Conservation (phyloP, 2,113 vertebrate species). For the Narcine bancroftii region DNA sequence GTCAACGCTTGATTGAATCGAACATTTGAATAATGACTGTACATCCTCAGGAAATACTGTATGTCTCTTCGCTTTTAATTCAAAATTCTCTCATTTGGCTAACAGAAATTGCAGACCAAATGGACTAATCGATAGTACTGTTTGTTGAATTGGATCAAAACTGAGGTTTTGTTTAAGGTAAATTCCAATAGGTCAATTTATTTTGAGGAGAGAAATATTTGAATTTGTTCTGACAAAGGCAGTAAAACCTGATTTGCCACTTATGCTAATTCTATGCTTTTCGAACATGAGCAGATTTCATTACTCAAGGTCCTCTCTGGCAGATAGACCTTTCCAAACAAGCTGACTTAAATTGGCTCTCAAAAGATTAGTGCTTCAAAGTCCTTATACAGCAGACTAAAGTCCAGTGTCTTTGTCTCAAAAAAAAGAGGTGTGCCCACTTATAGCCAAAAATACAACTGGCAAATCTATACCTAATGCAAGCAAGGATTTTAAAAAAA, state of each 20-base stretch:
- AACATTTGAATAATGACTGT: constrained; percentile 24
- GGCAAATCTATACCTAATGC: not conserved
- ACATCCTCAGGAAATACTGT: constrained; percentile 22
- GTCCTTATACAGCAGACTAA: not conserved
- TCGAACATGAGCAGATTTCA: not conserved
- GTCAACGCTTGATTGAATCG: not conserved
- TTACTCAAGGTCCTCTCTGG: not conserved
- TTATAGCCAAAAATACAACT: not conserved
- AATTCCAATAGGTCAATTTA: not conserved
- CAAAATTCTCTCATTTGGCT: not conserved
- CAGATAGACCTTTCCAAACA: not conserved
- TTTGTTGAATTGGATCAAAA: not conserved
- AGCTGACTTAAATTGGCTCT: not conserved
- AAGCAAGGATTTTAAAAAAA: not conserved
- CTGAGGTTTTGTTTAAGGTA: not conserved
- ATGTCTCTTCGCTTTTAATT: constrained; percentile 13
- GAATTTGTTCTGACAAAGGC: not conserved
- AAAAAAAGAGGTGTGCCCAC: not conserved
- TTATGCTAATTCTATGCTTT: not conserved
- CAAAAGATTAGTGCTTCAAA: not conserved
- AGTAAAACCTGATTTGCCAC: not conserved
- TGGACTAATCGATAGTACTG: not conserved
- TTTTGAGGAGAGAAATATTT: not conserved
- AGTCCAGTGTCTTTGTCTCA: not conserved
- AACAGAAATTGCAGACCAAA: not conserved